These are phyloP conservation scores for Leucophenga maculata DNA, from an alignment of 2,888 invertebrate genomes.

Conservation along the genomic window DNA sequence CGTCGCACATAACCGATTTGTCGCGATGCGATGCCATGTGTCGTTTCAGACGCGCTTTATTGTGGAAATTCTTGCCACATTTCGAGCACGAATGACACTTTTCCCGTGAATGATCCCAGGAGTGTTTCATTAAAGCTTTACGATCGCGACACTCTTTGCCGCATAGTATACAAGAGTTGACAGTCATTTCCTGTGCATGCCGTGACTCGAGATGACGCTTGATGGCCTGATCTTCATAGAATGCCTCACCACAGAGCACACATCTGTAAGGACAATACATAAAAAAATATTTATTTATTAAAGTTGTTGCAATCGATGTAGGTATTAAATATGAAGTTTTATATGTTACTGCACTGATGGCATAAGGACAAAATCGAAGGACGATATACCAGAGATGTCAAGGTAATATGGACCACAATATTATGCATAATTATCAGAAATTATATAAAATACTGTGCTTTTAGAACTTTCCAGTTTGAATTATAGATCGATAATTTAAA, in stretches of 20 bases:
- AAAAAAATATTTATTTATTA: too few relatives aligned
- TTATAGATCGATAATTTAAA: too few relatives aligned
- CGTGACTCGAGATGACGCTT: slow-evolving; percentile 77
- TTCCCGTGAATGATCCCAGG: slow-evolving; percentile 80
- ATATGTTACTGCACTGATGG: too few relatives aligned
- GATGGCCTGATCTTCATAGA: slow-evolving; percentile 77
- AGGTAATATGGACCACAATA: too few relatives aligned
- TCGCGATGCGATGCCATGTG: slow-evolving; percentile 83
- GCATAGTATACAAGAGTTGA: slow-evolving; percentile 79
- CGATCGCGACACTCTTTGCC: slow-evolving; percentile 81
- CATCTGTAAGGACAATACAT: too few relatives aligned
- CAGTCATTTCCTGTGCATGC: slow-evolving; percentile 77
- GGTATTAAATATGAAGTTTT: too few relatives aligned
- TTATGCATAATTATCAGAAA: too few relatives aligned
- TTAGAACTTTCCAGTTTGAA: too few relatives aligned
- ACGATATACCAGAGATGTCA: too few relatives aligned
- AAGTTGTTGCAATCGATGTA: too few relatives aligned
- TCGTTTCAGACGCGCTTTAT: slow-evolving; percentile 78
- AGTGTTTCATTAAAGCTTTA: slow-evolving; percentile 79
- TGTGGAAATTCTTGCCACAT: slow-evolving; percentile 81
- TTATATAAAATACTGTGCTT: too few relatives aligned
- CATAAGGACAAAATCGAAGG: too few relatives aligned
- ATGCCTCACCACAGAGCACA: slow-evolving; percentile 78
- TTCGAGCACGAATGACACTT: slow-evolving; percentile 78
- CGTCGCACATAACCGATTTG: slow-evolving; percentile 80